Evolutionary conservation across 2,888 invertebrate genomes (phyloP), one percentile per base, ranked within the genome.

Genomic region (Zygogramma bicolorata): DNA sequence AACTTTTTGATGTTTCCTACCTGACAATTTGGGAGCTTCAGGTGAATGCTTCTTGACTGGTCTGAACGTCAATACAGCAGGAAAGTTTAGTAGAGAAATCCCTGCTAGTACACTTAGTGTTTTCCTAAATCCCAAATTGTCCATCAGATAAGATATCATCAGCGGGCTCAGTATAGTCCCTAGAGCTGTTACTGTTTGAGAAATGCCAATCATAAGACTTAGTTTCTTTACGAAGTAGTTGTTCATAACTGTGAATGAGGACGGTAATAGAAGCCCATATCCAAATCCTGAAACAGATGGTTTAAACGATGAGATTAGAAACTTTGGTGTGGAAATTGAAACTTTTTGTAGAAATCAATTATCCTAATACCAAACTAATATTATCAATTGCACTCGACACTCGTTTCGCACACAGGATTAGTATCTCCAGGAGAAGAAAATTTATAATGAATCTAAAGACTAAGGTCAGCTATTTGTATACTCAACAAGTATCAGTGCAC

Each of bases 201-300:
- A 90, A 8, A 92, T 89, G 69, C 93, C 92, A 93, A 94, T 94
- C 88, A 94, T 92, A 66, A 92, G 89, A 0, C 92, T 91, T 4
- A 93, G 88, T 80, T 90, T 92, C 80, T 90, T 90, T 0, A 92
- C 90, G 80, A 94, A 94, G 81, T 93, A 94, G 73, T 91, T 90
- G 80, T 94, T 94, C 80, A 94, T 93, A 6, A 92, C 91, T 0
- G 93, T 92, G 77, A 92, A 93, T 59, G 91, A 90, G 2, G 93
- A 90, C 46, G 94, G 93, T 73, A 93, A 88, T 88, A 94, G 91
- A 0, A 94, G 87, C 0, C 94, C 94, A 66, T 93, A 91, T 7
- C 93, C 94, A n/a, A 92, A 87, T 18, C 94, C 94, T 91, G 88
- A 74, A 68, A 74, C n/a, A n/a, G n/a, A n/a, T n/a, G n/a, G n/a